Base-by-base conservation (phyloP, 2,797 vertebrate species). In the Ctenochaetus hawaiiensis region DNA sequence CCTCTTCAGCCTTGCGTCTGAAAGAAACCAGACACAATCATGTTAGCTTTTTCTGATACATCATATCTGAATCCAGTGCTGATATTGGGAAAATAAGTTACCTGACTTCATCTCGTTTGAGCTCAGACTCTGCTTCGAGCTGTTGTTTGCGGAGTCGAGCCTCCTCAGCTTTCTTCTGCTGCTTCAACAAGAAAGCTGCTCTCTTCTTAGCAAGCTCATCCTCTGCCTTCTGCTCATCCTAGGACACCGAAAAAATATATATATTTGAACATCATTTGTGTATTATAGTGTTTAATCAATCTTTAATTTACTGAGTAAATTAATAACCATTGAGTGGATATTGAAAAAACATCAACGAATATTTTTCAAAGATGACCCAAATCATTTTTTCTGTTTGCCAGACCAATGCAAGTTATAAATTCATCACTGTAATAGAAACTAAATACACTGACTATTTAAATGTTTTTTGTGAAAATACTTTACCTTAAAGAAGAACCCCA, bases 401-500 rank as follows among this genome's bases (percentile, higher is more conserved):
- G 56, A 53, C 30, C 43, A 60, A 18, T 53, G 11, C 3, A 11
- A 44, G 22, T 20, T 20, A 26, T 20, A 2, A 14, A 20, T 45
- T 54, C 4, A 18, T 34, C 37, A 59, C 1, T 61, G 34, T n/a
- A 10, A 30, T 20, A 78, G 10, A 47, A 30, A 41, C 7, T 6
- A 56, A 41, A 63, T 56, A 11, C 7, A 48, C 20, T 6, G 4
- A 69, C 23, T 48, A 20, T 62, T 39, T 43, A 3, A 6, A 3
- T 51, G 0, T 44, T 58, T 53, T 47, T 37, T 1, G 23, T 61
- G 6, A n/a, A n/a, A 6, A 61, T 13, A 9, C 20, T 37, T 60
- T 91, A 98, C 98, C 97, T 98, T 99, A 85, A 99, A 99, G 95
- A 99, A 99, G 92, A 99, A 99, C 23, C 97, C 97, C 65, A 99